phyloP scores from a whole-genome alignment of 2,888 invertebrate genomes.

The Sphecodes monilicornis region DNA sequence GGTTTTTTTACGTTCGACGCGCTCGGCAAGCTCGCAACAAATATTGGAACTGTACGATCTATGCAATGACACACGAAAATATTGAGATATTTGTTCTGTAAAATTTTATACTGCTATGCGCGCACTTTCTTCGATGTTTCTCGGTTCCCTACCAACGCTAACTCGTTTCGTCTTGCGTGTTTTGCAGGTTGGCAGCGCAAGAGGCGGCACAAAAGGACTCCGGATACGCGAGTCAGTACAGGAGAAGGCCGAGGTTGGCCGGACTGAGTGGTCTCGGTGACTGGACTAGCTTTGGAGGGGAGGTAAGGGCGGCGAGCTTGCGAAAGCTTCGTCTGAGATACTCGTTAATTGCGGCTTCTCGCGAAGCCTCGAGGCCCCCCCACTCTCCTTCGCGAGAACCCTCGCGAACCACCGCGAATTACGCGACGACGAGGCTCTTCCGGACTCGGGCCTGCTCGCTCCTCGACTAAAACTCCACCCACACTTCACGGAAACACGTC shows the following conservation, averaged over 20 bases:
- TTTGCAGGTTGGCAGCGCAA: conserved; percentile 95
- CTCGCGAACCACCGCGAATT: conserved; percentile 12
- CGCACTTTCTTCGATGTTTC: conserved; percentile 36
- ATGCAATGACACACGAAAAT: too few species aligned
- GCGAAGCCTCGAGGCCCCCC: conserved; percentile 4
- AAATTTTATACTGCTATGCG: too few species aligned
- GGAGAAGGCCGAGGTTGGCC: conserved; percentile 84
- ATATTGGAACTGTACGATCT: too few species aligned
- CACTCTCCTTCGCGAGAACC: conserved; percentile 12
- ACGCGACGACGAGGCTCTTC: conserved; percentile 5
- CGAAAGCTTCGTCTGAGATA: conserved; percentile 33
- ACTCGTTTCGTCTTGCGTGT: conserved; percentile 58
- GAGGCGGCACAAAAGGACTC: conserved; percentile 90
- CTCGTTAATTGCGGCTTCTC: conserved; percentile 49
- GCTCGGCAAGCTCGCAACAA: too few species aligned
- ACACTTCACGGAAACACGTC: conserved; percentile 1
- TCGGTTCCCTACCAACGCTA: conserved; percentile 1
- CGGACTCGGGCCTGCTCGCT: conserved; percentile 2
- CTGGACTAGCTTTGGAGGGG: conserved; percentile 84
- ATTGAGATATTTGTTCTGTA: too few species aligned
- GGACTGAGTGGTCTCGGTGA: conserved; percentile 84
- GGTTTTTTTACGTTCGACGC: too few species aligned
- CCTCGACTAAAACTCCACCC: conserved; percentile 5
- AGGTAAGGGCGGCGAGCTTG: conserved; percentile 74
- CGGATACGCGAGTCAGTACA: conserved; percentile 84